Base-by-base conservation (phyloP, 2,888 invertebrate species). In the Ophion ventricosus region DNA sequence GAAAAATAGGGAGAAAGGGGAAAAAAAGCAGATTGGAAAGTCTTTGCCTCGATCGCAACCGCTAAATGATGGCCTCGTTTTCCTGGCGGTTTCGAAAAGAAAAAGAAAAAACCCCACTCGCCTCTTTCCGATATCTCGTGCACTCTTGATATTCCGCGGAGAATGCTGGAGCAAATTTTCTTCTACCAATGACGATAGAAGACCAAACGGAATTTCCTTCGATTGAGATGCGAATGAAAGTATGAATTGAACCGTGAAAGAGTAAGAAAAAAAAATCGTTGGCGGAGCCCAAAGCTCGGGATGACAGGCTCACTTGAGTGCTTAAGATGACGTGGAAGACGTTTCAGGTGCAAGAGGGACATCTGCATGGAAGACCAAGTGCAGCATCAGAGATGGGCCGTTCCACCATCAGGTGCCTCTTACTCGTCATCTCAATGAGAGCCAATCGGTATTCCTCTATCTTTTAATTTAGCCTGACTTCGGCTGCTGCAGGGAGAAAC, bases 1-100 rank as follows among this genome's bases (percentile, higher is more conserved):
- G 63, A 35, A 64, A 66, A 59, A 10, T 56, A 25, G 20, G 40
- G 61, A 25, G 49, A 49, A 49, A 17, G 49, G 11, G 64, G n/a
- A n/a, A 70, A 25, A 43, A 56, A 72, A 35, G 63, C 56, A 23
- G 26, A 54, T 63, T 70, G 49, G 49, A 54, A 40, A 67, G 74
- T 59, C 25, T 74, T 70, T 10, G 25, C 43, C 63, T 35, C 70
- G 63, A 59, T 49, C 25, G 79, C 17, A 14, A 20, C 40, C 70
- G 29, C 64, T 40, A 57, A 69, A 67, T 56, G 43, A 23, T 11
- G 56, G 54, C 56, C 57, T 25, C 63, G 76, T n/a, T 64, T 59
- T 72, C 11, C 25, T 7, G 10, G 5, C 8, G 20, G n/a, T n/a
- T 26, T 54, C 54, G 54, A 70, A 79, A 49, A 49, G 14, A 49